Base-by-base conservation (phyloP, 2,888 invertebrate species). In the Cerastis leucographa region DNA sequence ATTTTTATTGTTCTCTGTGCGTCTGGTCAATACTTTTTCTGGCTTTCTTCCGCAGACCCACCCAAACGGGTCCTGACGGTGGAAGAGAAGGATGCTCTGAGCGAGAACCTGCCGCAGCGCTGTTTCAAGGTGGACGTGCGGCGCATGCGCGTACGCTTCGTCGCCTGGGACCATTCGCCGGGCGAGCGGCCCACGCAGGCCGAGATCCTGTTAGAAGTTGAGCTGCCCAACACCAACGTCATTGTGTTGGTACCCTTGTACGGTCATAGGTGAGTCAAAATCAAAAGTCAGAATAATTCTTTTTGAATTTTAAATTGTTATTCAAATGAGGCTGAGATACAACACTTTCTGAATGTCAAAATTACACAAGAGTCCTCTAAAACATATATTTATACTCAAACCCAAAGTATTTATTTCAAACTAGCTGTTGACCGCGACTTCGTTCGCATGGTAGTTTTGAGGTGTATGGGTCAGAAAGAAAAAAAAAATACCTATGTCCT, bases 71-170 rank as follows among this genome's bases (percentile, higher is more conserved):
- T 88, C 0, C 82, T 96, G 0, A 96, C 96, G 0, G 93, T 96
- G 17, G 96, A 96, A 85, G 96, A 96, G 82, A 93, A 94, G 68
- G 96, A 96, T 0, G 90, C 95, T 0, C 88, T 96, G 0, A 85
- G 77, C 2, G 94, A 94, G 2, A 96, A 96, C 79, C 66, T 95
- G 17, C 96, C 96, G 0, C 93, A 93, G 77, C 90, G 91, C 22
- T 91, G 92, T 0, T 82, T 92, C 0, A 87, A 80, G 3, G 22
- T 95, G 0, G 90, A 93, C 2, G 77, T 90, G 6, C 79, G 65
- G 0, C 92, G 91, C 0, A 44, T 95, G 5, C 88, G 87, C 12
- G 25, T 94, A 1, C 89, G 91, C 0, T 6, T 94, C 2, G 19
- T 87, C 0, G 95, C 96, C 0, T 94, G 93, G 90, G 92, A 94